Evolutionary conservation across 2,113 vertebrate species (phyloP).

Genomic region (Daboia siamensis): DNA sequence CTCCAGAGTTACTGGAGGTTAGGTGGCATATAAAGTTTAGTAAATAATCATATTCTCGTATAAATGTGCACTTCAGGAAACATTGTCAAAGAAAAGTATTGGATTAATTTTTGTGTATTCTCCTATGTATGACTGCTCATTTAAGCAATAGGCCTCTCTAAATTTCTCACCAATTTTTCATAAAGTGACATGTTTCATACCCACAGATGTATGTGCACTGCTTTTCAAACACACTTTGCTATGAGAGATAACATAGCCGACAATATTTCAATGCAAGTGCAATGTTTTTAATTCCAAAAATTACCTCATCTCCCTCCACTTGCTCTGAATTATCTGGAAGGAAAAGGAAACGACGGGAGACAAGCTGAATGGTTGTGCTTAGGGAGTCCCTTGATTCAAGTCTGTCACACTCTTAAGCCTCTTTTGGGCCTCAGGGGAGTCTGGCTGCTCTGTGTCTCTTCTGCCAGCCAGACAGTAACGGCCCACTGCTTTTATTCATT

Average conservation of each 20-base stretch:
- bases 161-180: constrained; percentile 1
- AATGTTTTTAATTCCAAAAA: constrained; percentile 46
- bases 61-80: neutral
- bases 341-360: constrained; percentile 68
- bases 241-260: constrained; percentile 40
- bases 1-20: neutral
- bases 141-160: neutral
- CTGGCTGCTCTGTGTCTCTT: constrained; percentile 64
- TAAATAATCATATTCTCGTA: neutral
- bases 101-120: neutral
- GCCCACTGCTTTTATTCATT: constrained; percentile 80
- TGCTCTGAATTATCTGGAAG: constrained; percentile 52
- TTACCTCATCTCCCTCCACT: constrained; percentile 53
- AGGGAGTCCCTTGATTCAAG: constrained; percentile 64
- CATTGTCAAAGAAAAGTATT: neutral
- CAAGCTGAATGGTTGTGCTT: constrained; percentile 61
- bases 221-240: constrained; percentile 45
- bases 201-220: constrained; percentile 26
- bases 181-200: constrained; percentile 30
- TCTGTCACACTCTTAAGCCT: constrained; percentile 66
- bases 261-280: constrained; percentile 32
- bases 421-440: constrained; percentile 63
- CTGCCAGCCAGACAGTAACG: constrained; percentile 70
- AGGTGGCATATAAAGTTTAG: neutral
- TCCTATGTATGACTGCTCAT: neutral